Percentiles rank a stretch among this genome's conserved stretches.
Conservation (phyloP, 2,797 vertebrate genomes). For the Arvicola amphibius region DNA sequence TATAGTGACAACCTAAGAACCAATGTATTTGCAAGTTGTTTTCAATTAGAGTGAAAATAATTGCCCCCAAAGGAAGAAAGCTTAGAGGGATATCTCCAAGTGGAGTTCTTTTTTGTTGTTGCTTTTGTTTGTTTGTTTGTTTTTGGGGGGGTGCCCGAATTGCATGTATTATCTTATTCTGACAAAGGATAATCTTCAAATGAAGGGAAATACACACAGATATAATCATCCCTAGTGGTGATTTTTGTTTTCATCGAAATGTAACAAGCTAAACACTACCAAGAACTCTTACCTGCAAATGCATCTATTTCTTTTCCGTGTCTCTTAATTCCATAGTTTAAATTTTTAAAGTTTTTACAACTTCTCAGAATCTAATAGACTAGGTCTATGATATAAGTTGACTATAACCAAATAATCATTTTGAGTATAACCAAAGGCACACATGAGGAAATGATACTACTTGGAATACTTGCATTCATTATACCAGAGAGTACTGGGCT, state of each 20-base stretch:
- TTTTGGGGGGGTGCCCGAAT: neutral
- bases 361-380: neutral
- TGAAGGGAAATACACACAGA: conserved; percentile 39
- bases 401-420: too few species aligned
- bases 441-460: fast-evolving
- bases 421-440: neutral
- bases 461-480: neutral
- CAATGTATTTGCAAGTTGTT: neutral
- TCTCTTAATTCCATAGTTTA: neutral
- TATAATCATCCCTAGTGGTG: neutral
- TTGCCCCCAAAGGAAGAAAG: neutral
- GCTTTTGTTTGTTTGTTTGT: too few species aligned
- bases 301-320: neutral
- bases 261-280: neutral
- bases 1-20: neutral
- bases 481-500: neutral
- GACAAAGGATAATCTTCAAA: neutral
- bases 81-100: neutral
- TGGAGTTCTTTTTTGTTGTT: neutral
- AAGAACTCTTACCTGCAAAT: neutral
- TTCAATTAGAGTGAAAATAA: neutral
- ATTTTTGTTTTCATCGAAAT: conserved; percentile 12
- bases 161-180: neutral
- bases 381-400: neutral
- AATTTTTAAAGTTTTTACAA: neutral